A percentile compares a stretch with the other conserved stretches of the same genome.
Evolutionary conservation across 2,113 vertebrate genomes (phyloP).

Genomic region (Cyprinus carpio): DNA sequence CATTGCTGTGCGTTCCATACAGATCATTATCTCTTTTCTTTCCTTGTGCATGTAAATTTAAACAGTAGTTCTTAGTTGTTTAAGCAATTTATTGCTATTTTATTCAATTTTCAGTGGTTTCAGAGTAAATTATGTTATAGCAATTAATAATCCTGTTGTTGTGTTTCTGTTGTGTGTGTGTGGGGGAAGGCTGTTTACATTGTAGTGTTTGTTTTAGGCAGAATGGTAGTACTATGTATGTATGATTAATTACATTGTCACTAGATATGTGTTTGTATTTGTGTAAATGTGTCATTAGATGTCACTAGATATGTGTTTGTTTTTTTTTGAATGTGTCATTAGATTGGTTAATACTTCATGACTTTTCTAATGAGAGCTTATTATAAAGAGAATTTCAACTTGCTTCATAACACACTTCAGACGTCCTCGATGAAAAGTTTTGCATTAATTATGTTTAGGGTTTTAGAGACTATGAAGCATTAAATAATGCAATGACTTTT

Average conservation of each 20-base stretch:
- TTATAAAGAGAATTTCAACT: conserved; percentile 1
- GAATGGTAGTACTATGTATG: neutral
- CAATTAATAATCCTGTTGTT: neutral
- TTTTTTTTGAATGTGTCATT: conserved; percentile 8
- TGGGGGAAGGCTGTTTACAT: neutral
- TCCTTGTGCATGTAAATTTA: neutral
- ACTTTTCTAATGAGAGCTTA: neutral
- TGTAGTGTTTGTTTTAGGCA: neutral
- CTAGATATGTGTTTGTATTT: neutral
- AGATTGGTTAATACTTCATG: neutral
- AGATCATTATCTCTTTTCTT: conserved; percentile 6
- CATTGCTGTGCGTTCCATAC: conserved; percentile 83
- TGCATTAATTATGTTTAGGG: neutral
- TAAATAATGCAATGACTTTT: neutral
- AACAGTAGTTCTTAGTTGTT: neutral
- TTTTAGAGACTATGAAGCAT: neutral
- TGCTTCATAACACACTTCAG: neutral
- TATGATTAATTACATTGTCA: neutral
- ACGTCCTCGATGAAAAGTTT: neutral
- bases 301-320: neutral
- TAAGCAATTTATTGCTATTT: neutral
- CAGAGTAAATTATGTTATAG: too few species aligned
- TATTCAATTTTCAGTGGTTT: neutral
- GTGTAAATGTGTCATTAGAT: conserved; percentile 15
- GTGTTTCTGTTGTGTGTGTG: neutral